phyloP scores from a whole-genome alignment of 2,888 invertebrate species.

The Patella pellucida region DNA sequence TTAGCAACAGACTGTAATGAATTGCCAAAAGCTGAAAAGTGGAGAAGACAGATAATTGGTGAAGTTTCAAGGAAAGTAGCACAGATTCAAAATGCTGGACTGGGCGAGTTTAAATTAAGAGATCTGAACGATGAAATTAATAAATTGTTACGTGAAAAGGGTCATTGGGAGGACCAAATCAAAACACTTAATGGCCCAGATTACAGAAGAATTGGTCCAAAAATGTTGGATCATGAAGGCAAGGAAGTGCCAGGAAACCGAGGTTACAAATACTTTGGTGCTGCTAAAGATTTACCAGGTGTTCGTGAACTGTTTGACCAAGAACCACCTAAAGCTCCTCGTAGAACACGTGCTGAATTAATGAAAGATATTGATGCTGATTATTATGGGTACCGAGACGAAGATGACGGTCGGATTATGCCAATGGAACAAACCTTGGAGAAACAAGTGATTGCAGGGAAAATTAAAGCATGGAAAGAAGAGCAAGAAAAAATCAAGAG shows the following conservation, averaged over 20 bases:
- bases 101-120: slow-evolving; percentile 98
- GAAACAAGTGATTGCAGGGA: slow-evolving; percentile 76
- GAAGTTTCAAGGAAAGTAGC: slow-evolving; percentile 99
- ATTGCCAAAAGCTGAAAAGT: slow-evolving; percentile 93
- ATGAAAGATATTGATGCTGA: slow-evolving; percentile 99
- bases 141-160: slow-evolving; percentile 93
- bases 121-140: slow-evolving; percentile 99
- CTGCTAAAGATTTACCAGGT: slow-evolving; percentile 97
- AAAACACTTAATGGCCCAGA: slow-evolving; percentile 95
- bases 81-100: slow-evolving; percentile 98
- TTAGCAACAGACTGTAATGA: slow-evolving; percentile 95
- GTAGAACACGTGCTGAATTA: slow-evolving; percentile 93
- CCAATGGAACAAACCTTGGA: slow-evolving; percentile 89
- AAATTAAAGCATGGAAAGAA: slow-evolving; percentile 82
- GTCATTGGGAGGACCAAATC: slow-evolving; percentile 98
- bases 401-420: slow-evolving; percentile 94
- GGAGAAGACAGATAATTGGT: slow-evolving; percentile 95
- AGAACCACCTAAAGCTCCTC: slow-evolving; percentile 83
- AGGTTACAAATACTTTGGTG: slow-evolving; percentile 97
- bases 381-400: slow-evolving; percentile 98
- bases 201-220: slow-evolving; percentile 84
- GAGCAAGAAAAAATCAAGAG: slow-evolving; percentile 71
- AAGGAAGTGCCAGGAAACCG: slow-evolving; percentile 97
- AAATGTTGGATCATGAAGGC: slow-evolving; percentile 75
- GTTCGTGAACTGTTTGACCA: slow-evolving; percentile 98